Evolutionary conservation across 2,888 invertebrate species (phyloP), one percentile per base, ranked within the genome.

Genomic region (Cryptocephalus moraei): DNA sequence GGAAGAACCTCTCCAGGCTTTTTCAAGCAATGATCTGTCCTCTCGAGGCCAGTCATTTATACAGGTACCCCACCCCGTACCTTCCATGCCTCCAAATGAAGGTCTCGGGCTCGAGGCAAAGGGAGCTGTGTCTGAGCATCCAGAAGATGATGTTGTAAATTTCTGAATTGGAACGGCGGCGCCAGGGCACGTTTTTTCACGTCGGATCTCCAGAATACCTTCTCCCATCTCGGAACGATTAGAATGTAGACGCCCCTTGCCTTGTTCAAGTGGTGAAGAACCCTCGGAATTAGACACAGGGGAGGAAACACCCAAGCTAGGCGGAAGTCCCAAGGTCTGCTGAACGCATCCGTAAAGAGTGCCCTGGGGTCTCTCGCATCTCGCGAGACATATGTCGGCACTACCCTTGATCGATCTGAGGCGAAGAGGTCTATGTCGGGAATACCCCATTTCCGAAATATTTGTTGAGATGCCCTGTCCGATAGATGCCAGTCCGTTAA

Each of bases 131-230:
- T 36, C 33, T 33, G 32, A 9, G 47, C 44, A 41, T 48, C 42
- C 13, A 43, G 41, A 9, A 42, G 40, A 31, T 40, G 4, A 9
- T 9, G 33, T 8, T 36, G 39, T 38, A 41, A 31, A 41, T 41
- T 9, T 14, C 14, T 4, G n/a, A 41, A n/a, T 4, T 12, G 4
- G 4, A 51, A 47, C 1, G 54, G 50, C 9, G 50, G 47, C 9
- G 45, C 50, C 33, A 53, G 8, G 9, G 70, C 72, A 40, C 65
- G 45, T 8, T 45, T 11, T 46, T 52, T 56, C 9, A 65, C 49
- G 34, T 65, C 63, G n/a, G 61, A 46, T 55, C 54, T 42, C 62
- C 64, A 64, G 46, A 61, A 65, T 3, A 57, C 59, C 39, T 40
- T 54, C 22, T 53, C 47, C 49, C 59, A 53, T 39, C 58, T 57